Evolutionary conservation across 2,113 vertebrate genomes (phyloP).

Genomic region (Amblyornis subalaris): DNA sequence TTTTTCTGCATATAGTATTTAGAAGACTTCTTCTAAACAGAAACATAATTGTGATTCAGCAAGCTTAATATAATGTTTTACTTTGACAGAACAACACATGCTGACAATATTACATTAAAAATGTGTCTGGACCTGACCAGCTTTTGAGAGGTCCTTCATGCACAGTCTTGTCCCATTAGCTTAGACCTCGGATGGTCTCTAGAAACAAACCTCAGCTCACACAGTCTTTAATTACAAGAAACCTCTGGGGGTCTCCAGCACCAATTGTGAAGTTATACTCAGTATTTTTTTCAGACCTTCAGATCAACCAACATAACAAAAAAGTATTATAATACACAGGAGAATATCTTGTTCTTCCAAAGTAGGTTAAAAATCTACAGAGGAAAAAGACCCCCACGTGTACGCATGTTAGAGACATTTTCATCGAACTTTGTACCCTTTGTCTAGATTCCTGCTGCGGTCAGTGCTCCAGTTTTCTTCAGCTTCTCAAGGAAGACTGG

Average conservation of each 20-base stretch:
- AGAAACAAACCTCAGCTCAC: not conserved
- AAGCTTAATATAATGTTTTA: not conserved
- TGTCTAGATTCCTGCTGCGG: not conserved
- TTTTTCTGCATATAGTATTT: not conserved
- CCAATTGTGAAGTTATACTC: not conserved
- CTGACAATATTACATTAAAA: not conserved
- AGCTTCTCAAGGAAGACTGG: not conserved
- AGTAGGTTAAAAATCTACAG: not conserved
- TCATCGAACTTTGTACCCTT: not conserved
- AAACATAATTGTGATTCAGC: not conserved
- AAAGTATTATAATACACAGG: not conserved
- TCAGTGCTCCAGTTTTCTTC: not conserved
- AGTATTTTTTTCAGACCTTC: not conserved
- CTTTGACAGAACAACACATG: not conserved
- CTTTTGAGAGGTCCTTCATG: not conserved
- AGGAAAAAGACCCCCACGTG: fast-evolving
- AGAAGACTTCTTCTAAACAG: not conserved
- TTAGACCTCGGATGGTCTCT: not conserved
- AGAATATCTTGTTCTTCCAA: not conserved
- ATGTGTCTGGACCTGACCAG: not conserved
- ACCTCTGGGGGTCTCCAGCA: not conserved
- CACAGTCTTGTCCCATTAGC: not conserved
- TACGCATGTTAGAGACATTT: not conserved
- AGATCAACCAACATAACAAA: not conserved
- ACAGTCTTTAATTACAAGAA: not conserved